These are phyloP conservation scores for Amblyornis subalaris DNA, from an alignment of 2,113 vertebrate species.

Conservation along the genomic window DNA sequence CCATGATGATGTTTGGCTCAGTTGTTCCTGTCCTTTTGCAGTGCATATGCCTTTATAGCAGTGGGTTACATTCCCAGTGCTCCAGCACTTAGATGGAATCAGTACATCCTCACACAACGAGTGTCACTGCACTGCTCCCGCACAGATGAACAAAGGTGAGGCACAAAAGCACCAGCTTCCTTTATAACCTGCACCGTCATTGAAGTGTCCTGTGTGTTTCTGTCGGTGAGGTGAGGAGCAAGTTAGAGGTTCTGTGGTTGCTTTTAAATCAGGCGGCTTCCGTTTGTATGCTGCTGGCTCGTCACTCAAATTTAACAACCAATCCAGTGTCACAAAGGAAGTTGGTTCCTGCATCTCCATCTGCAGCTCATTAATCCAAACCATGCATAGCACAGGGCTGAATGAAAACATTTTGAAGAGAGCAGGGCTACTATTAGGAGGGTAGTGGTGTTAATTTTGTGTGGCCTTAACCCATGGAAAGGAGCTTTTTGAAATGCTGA, in stretches of 20 bases:
- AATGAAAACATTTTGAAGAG: not conserved
- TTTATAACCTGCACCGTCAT: not conserved
- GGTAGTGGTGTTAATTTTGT: not conserved
- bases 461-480: not conserved
- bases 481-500: not conserved
- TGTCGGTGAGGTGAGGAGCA: not conserved
- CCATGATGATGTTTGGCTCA: conserved; percentile 14
- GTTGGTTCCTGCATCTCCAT: not conserved
- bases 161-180: not conserved
- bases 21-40: conserved; percentile 59
- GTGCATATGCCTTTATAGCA: conserved; percentile 60
- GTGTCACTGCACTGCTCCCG: conserved; percentile 71
- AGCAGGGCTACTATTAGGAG: not conserved
- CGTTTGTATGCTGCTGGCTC: not conserved
- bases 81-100: conserved; percentile 85
- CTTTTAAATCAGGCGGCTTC: not conserved
- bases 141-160: conserved; percentile 82
- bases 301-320: not conserved
- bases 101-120: conserved; percentile 84
- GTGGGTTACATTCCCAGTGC: conserved; percentile 84
- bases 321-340: not conserved
- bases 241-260: not conserved
- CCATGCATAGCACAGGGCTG: not conserved
- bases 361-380: not conserved
- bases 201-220: not conserved